A percentile compares a stretch with the other conserved stretches of the same genome.
These are phyloP conservation scores for Parapristionchus giblindavisi DNA, from an alignment of 2,888 invertebrate genomes.

Conservation along the genomic window DNA sequence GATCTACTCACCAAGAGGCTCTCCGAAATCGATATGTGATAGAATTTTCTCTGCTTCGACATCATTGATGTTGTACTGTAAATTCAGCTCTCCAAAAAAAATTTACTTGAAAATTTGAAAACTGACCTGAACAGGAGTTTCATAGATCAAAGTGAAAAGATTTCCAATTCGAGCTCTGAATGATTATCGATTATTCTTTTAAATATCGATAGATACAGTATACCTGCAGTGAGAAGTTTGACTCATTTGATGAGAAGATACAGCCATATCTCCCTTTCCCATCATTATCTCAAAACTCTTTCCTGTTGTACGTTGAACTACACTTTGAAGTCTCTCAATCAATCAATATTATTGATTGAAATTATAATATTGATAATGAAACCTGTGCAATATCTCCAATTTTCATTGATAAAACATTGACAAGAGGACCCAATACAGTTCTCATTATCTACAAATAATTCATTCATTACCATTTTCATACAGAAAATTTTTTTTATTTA, in stretches of 20 bases:
- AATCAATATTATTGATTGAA: not conserved
- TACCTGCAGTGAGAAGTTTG: conserved; percentile 32
- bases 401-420: not conserved
- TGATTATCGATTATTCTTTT: not conserved
- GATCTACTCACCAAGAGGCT: conserved; percentile 14
- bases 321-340: conserved; percentile 25
- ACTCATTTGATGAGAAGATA: conserved; percentile 27
- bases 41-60: conserved; percentile 1
- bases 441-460: conserved; percentile 9
- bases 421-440: conserved; percentile 1
- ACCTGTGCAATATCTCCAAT: conserved; percentile 31
- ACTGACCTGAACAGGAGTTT: conserved; percentile 22
- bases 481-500: too few species aligned
- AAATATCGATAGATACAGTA: not conserved
- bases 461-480: too few species aligned
- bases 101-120: too few species aligned
- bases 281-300: conserved; percentile 20
- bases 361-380: not conserved
- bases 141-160: conserved; percentile 10
- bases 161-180: conserved; percentile 3
- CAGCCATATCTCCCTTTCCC: conserved; percentile 18
- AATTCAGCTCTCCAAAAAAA: too few species aligned
- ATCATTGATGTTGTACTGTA: conserved; percentile 18
- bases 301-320: not conserved
- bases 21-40: conserved; percentile 29